Percentiles rank a stretch among this genome's conserved stretches.
Evolutionary conservation across 23 tunicate genomes (phyloP).

Genomic region (Halocynthia roretzi): DNA sequence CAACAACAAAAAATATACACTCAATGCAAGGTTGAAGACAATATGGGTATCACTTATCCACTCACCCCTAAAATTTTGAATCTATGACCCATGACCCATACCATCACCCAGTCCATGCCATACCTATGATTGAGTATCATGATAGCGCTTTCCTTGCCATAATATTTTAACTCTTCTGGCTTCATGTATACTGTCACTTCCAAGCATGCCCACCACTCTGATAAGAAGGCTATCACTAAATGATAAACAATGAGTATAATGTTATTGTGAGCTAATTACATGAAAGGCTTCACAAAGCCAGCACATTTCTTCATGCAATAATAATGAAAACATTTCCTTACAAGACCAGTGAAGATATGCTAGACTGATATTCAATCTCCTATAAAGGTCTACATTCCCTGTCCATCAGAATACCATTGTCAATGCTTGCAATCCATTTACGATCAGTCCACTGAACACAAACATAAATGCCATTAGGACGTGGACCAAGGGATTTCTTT

Average conservation of each 20-base stretch:
- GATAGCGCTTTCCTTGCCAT: constrained; percentile 55
- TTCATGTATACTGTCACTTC: constrained; percentile 35
- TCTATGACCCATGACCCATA: constrained; percentile 65
- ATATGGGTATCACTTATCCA: neutral
- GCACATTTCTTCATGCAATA: neutral
- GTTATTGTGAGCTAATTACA: neutral
- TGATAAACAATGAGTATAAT: neutral
- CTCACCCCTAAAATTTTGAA: constrained; percentile 63
- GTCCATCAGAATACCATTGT: constrained; percentile 58
- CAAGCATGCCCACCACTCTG: constrained; percentile 86
- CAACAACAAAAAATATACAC: neutral
- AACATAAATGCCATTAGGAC: constrained; percentile 62
- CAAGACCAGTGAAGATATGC: constrained; percentile 71
- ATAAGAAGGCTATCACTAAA: constrained; percentile 63
- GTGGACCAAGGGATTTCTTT: constrained; percentile 33
- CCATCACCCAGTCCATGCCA: constrained; percentile 74
- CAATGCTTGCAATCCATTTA: constrained; percentile 52
- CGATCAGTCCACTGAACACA: constrained; percentile 54
- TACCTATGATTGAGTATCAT: constrained; percentile 58
- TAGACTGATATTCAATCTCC: constrained; percentile 29
- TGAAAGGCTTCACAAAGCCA: neutral
- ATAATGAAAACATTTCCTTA: constrained; percentile 28
- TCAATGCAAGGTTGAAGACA: neutral
- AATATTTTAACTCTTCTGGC: constrained; percentile 37
- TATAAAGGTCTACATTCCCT: constrained; percentile 28